Base-by-base conservation (phyloP, 2,797 vertebrate species). In the Acrossocheilus wenchowensis region DNA sequence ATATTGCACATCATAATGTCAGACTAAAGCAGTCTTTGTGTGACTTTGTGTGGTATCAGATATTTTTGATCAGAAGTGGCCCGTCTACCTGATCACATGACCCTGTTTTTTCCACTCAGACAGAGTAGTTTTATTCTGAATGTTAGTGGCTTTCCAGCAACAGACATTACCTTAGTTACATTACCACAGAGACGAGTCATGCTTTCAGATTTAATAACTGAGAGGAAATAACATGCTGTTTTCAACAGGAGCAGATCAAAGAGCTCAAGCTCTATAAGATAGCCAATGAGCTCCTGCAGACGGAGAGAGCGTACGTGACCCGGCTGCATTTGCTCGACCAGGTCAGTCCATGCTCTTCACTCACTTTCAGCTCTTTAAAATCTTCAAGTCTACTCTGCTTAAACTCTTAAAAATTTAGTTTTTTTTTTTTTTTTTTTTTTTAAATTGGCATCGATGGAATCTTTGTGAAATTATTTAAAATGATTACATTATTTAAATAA, bases 311-410 rank as follows among this genome's bases (percentile, higher is more conserved):
- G 5, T 98, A 98, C 0, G 97, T 98, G 68, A 92, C 90, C 21
- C 96, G 97, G 4, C 97, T 98, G 48, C 91, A 97, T 89, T 94
- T 98, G 84, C 94, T 98, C 0, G 95, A 97, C 92, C 96, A 97
- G 97, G 97, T 96, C 43, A 90, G 92, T 92, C 23, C n/a, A 6
- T 0, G 43, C 12, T 34, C 39, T 60, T 45, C n/a, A 34, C 39
- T 66, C 57, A 54, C 30, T 19, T 50, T 71, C 21, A 11, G 21
- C 68, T 5, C 17, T 23, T 69, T 36, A 10, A 69, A 66, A 15
- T 50, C 48, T 30, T 30, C 30, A 30, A 1, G 45, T 45, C 45
- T 45, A 5, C 48, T 4, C 48, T 50, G 41, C 41, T n/a, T 54
- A 54, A 17, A 19, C 17, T 6, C 52, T 54, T 54, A 6, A 7